Percentiles rank a stretch among this genome's conserved stretches.
Evolutionary conservation across 2,113 vertebrate species (phyloP).

Genomic region (Dunckerocampus dactyliophorus): DNA sequence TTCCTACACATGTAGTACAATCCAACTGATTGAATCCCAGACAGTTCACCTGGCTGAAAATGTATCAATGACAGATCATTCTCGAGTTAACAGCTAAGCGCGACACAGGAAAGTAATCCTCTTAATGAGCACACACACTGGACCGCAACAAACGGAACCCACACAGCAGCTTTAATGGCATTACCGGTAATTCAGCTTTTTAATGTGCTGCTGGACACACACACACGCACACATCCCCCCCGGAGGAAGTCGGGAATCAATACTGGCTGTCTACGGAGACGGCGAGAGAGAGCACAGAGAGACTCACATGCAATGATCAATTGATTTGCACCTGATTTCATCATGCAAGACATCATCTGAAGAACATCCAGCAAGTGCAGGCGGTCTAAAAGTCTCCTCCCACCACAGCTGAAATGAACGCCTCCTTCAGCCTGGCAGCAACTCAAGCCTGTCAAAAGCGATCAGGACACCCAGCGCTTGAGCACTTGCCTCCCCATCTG

Average conservation of each 20-base stretch:
- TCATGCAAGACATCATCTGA: conserved; percentile 16
- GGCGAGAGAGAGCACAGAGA: conserved; percentile 35
- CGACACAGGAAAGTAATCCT: conserved; percentile 64
- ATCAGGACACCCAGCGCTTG: conserved; percentile 41
- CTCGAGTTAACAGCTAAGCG: conserved; percentile 55
- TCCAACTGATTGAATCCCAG: neutral
- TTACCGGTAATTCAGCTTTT: conserved; percentile 68
- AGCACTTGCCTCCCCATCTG: conserved; percentile 33
- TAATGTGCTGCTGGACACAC: conserved; percentile 55
- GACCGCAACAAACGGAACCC: conserved; percentile 31
- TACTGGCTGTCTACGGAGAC: conserved; percentile 33
- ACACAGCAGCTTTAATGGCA: conserved; percentile 65
- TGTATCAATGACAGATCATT: conserved; percentile 58
- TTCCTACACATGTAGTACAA: too few species aligned
- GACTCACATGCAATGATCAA: conserved; percentile 23
- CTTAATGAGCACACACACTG: conserved; percentile 52
- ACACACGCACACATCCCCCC: conserved; percentile 30
- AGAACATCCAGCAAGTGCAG: neutral
- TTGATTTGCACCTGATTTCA: conserved; percentile 39
- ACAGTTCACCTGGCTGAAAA: neutral
- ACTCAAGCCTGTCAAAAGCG: conserved; percentile 53
- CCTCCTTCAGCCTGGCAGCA: conserved; percentile 49
- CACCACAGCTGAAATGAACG: conserved; percentile 34
- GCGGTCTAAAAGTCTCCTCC: conserved; percentile 21
- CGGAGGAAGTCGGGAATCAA: conserved; percentile 60